Evolutionary conservation across 2,113 vertebrate genomes (phyloP).

Genomic region (Cinclus mexicanus): DNA sequence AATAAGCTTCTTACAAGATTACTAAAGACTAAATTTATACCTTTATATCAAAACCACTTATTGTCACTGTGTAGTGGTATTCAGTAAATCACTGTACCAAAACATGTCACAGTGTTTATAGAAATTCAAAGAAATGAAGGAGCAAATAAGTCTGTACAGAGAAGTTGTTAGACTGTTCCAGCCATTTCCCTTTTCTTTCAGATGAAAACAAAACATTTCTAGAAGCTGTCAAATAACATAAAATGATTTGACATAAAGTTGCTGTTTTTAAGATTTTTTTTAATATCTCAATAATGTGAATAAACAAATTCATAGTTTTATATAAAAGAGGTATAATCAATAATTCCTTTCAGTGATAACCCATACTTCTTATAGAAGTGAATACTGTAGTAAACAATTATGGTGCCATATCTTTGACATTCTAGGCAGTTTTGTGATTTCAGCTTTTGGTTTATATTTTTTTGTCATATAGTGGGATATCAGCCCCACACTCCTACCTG

Average conservation of each 20-base stretch:
- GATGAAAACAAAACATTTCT: not conserved
- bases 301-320: not conserved
- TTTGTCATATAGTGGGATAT: not conserved
- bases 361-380: not conserved
- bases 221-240: not conserved
- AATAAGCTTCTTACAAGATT: constrained; percentile 71
- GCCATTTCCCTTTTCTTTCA: not conserved
- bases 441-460: not conserved
- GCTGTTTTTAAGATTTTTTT: not conserved
- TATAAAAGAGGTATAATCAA: not conserved
- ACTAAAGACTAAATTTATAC: constrained; percentile 62
- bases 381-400: not conserved
- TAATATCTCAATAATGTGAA: not conserved
- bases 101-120: not conserved
- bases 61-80: not conserved
- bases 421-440: not conserved
- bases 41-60: constrained; percentile 59
- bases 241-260: not conserved
- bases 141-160: not conserved
- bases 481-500: not conserved
- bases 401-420: not conserved
- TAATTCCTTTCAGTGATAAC: not conserved
- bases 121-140: not conserved
- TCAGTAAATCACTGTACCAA: not conserved
- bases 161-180: not conserved